These are phyloP conservation scores for Drosophila cognata DNA, from an alignment of 2,888 invertebrate genomes.

Conservation along the genomic window DNA sequence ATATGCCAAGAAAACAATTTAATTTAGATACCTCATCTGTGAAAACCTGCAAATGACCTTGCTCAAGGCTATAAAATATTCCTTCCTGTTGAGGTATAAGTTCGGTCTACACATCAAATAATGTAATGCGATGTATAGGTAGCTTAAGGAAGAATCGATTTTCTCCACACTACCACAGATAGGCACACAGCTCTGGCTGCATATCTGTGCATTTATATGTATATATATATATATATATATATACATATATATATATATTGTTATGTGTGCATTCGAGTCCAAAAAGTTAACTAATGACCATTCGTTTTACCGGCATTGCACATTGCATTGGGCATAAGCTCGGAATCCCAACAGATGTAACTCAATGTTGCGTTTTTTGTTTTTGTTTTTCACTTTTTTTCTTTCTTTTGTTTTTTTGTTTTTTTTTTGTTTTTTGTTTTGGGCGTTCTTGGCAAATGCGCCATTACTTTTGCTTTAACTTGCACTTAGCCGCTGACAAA, in stretches of 20 bases:
- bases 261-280: conserved; percentile 12
- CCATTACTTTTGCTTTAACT: conserved; percentile 75
- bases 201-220: background rate
- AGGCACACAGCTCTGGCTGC: background rate
- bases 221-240: background rate
- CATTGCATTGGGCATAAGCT: conserved; percentile 24
- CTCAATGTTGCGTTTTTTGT: conserved; percentile 1
- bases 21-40: background rate
- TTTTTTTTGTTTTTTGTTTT: background rate
- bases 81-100: background rate
- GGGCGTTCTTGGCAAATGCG: conserved; percentile 35
- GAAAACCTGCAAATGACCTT: background rate
- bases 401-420: background rate
- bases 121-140: background rate
- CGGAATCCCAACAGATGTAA: conserved; percentile 34
- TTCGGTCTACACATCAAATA: background rate
- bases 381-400: background rate
- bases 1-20: background rate
- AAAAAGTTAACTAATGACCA: conserved; percentile 55
- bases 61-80: background rate
- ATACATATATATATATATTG: background rate
- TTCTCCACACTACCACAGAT: background rate
- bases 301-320: conserved; percentile 40
- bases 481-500: conserved; percentile 75
- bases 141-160: background rate